Evolutionary conservation across 2,888 invertebrate species (phyloP).

Genomic region (Netelia fuscicornis): DNA sequence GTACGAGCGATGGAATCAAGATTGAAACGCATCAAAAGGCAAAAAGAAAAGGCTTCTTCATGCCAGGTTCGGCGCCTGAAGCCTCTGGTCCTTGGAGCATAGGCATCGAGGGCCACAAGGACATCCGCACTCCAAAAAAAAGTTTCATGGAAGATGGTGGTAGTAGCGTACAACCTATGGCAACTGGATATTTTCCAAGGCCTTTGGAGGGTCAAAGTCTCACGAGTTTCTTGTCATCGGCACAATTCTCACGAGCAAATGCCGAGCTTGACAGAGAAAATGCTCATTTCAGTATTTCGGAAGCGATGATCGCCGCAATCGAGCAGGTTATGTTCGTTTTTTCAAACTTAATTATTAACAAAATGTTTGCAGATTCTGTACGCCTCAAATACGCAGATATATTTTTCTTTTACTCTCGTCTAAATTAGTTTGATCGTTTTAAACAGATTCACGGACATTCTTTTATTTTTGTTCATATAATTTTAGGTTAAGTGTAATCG

Average conservation of each 20-base stretch:
- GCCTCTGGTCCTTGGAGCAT: constrained; percentile 77
- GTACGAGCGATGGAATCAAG: constrained; percentile 64
- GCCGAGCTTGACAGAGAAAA: constrained; percentile 94
- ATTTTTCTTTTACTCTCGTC: not conserved
- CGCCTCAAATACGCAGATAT: not conserved
- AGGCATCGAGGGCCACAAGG: constrained; percentile 84
- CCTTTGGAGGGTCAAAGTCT: constrained; percentile 90
- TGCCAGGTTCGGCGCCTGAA: constrained; percentile 79
- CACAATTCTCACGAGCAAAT: constrained; percentile 89
- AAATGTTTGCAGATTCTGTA: too few relatives aligned
- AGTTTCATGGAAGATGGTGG: constrained; percentile 88
- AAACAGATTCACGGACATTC: not conserved
- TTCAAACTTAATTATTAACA: not conserved
- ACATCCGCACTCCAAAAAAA: constrained; percentile 85
- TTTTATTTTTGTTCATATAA: not conserved
- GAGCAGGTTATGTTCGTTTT: constrained; percentile 86
- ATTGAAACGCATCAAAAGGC: constrained; percentile 64
- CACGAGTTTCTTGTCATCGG: constrained; percentile 90
- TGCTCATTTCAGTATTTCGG: constrained; percentile 94
- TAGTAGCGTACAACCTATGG: constrained; percentile 87
- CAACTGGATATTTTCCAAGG: constrained; percentile 87
- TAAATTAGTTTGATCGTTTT: not conserved
- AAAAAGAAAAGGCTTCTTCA: constrained; percentile 72
- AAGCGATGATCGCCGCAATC: constrained; percentile 93
- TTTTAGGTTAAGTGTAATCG: constrained; percentile 87